These are phyloP conservation scores for Rattus rattus DNA, from an alignment of 2,113 vertebrate species.

Conservation along the genomic window DNA sequence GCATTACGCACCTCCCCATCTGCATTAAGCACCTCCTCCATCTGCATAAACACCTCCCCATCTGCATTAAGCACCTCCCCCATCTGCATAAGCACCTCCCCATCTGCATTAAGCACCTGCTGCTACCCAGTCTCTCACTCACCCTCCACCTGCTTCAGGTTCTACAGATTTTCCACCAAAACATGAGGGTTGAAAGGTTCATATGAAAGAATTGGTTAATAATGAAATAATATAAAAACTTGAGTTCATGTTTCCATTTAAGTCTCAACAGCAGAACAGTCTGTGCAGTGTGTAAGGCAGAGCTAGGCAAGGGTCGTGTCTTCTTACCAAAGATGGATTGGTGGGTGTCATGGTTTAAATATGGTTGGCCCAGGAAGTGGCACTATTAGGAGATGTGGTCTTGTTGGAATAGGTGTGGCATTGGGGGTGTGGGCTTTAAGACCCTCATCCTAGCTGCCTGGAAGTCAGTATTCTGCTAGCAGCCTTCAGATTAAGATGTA, in stretches of 20 bases:
- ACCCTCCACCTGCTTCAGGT: background rate
- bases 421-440: too few relatives aligned
- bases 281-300: background rate
- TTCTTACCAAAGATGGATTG: background rate
- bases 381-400: too few relatives aligned
- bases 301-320: background rate
- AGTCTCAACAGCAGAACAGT: background rate
- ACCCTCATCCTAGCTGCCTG: too few relatives aligned
- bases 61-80: too few relatives aligned
- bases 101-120: background rate
- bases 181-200: background rate
- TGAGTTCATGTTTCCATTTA: background rate
- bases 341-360: too few relatives aligned
- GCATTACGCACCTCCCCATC: too few relatives aligned
- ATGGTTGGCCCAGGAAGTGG: too few relatives aligned
- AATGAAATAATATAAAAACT: background rate
- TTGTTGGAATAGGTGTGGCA: too few relatives aligned
- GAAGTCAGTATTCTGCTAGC: too few relatives aligned
- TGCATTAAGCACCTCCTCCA: too few relatives aligned
- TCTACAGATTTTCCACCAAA: background rate
- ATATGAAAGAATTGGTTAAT: background rate
- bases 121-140: background rate
- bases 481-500: too few relatives aligned
- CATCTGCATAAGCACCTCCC: background rate
- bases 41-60: too few relatives aligned